phyloP scores from a whole-genome alignment of 1,140 invertebrate genomes.

The Pseudomyrmex pallidus region DNA sequence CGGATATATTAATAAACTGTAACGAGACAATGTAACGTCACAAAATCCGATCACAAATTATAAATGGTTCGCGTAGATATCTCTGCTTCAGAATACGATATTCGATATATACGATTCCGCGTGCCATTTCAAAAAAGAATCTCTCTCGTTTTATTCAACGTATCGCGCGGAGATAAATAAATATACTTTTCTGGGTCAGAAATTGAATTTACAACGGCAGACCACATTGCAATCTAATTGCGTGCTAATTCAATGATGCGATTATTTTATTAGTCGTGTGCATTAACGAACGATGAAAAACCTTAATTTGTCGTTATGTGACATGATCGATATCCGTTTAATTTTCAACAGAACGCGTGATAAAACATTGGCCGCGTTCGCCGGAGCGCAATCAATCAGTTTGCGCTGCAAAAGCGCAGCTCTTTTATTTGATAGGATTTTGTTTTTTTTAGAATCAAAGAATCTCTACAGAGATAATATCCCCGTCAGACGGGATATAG shows the following conservation, averaged over 20 bases:
- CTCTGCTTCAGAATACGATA: neutral
- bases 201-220: constrained; percentile 20
- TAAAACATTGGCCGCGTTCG: neutral
- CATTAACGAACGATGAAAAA: constrained; percentile 33
- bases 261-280: constrained; percentile 43
- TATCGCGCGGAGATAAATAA: neutral
- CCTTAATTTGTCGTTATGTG: constrained; percentile 32
- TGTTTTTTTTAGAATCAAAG: no score
- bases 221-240: constrained; percentile 2
- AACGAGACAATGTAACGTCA: no score
- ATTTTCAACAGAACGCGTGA: constrained; percentile 37
- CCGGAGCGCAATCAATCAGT: neutral
- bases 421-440: no score
- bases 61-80: neutral
- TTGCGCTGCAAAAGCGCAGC: no score
- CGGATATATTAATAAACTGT: no score
- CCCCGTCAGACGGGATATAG: no score
- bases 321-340: constrained; percentile 23
- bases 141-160: constrained; percentile 6
- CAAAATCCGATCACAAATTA: no score
- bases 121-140: constrained; percentile 21
- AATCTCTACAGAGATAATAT: no score
- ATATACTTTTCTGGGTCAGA: constrained; percentile 1
- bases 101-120: constrained; percentile 26
- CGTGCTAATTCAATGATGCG: constrained; percentile 49